These are phyloP conservation scores for Eriocheir sinensis DNA, from an alignment of 1,140 invertebrate genomes.

Conservation along the genomic window DNA sequence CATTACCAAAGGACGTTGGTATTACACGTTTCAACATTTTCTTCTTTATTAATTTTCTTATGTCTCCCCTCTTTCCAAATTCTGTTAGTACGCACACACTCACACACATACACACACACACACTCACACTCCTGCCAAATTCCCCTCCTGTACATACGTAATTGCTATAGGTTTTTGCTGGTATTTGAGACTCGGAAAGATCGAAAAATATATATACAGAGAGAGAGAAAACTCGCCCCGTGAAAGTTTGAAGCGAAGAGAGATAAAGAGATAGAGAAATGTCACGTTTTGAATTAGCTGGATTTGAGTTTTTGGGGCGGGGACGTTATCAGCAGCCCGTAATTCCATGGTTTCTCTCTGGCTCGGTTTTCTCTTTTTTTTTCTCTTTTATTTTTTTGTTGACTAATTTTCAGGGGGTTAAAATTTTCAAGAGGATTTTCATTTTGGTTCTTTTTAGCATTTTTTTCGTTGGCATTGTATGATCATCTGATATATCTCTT, in stretches of 20 bases:
- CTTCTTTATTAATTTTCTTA: constrained; percentile 27
- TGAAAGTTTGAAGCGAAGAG: neutral
- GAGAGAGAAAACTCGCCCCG: neutral
- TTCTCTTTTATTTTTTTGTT: no score
- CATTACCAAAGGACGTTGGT: neutral
- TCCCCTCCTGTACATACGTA: no score
- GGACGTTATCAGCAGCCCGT: no score
- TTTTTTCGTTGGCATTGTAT: no score
- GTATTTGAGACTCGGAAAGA: constrained; percentile 7
- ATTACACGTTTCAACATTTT: constrained; percentile 26
- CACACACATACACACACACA: constrained; percentile 22
- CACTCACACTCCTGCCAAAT: no score
- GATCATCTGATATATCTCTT: no score
- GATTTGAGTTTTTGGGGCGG: no score
- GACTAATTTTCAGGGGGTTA: no score
- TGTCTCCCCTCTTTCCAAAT: neutral
- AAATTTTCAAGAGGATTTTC: no score
- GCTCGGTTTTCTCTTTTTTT: neutral
- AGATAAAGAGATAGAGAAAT: neutral
- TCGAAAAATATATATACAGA: neutral
- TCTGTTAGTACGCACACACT: neutral
- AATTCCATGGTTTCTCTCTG: no score
- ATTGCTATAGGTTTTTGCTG: neutral
- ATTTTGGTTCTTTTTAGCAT: no score
- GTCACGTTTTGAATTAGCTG: neutral